Evolutionary conservation across 2,797 vertebrate genomes (phyloP), one percentile per base, ranked within the genome.

Genomic region (Pelodytes ibericus): DNA sequence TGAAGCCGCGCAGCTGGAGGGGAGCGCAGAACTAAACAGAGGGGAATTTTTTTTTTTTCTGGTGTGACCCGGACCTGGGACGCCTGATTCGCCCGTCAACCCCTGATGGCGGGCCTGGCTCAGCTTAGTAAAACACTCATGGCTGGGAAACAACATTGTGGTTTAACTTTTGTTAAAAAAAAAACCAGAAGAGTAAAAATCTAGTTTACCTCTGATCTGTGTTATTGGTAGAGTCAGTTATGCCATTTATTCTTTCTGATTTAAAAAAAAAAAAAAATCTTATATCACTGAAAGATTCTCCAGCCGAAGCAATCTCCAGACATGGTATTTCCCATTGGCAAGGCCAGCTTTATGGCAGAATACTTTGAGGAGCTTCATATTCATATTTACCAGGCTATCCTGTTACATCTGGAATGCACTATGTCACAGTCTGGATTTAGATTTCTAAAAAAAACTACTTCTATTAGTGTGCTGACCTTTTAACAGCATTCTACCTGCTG

Each of bases 341-440:
- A 6, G 31, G 33, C 20, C 39, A 30, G 33, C 49, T 63, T 41
- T 63, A 7, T 41, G 24, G 15, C 41, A 18, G 49, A 66, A 74
- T 65, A 33, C 39, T 64, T 49, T 41, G 53, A 61, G 39, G 58
- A n/a, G 56, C 22, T 20, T 75, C 39, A 47, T 30, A 68, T 13
- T 53, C 22, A 61, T 51, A 39, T n/a, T n/a, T 62, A 58, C 39
- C 65, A 39, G 15, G 24, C 56, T 24, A 15, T 58, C 15, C 24
- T 8, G 7, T 56, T 58, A 30, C 30, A 33, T 44, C 73, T 57
- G 29, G 65, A 61, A 70, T 36, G 51, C 58, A 30, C 27, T 27
- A 58, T 39, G 30, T 20, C 53, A 60, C 33, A 61, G 44, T 33
- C 53, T 70, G 62, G 53, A 41, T 22, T 53, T 22, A 53, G n/a